These are phyloP conservation scores for Noctuana brunneofusca DNA, from an alignment of 2,888 invertebrate genomes.

Conservation along the genomic window DNA sequence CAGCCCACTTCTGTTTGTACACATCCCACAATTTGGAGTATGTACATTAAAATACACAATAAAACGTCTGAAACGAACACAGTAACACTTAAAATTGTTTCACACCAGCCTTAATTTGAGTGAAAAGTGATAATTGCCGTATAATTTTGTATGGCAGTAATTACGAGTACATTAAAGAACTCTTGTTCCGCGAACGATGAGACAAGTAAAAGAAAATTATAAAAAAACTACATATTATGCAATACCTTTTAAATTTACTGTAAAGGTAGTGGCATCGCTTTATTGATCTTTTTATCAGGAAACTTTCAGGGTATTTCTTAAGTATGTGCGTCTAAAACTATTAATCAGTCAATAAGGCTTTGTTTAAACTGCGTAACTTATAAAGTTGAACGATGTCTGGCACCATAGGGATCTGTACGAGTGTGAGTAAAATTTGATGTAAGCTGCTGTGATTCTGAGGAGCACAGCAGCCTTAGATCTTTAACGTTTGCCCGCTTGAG, in stretches of 20 bases:
- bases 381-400: no score
- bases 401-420: no score
- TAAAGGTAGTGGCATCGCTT: background rate
- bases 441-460: no score
- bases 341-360: no score
- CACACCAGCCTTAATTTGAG: background rate
- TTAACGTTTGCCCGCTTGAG: no score
- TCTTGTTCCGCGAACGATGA: background rate
- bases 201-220: background rate
- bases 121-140: slow-evolving; percentile 23
- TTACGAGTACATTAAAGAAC: background rate
- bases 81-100: slow-evolving; percentile 4
- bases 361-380: no score
- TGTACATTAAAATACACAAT: background rate
- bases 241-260: background rate
- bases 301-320: no score
- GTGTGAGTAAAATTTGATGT: no score
- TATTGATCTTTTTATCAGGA: no score
- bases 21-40: background rate
- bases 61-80: background rate
- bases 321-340: no score
- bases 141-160: slow-evolving; percentile 10
- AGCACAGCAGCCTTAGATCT: no score
- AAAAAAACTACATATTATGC: background rate
- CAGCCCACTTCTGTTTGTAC: background rate